These are phyloP conservation scores for Aphis craccivora DNA, from an alignment of 1,140 invertebrate species.

Conservation along the genomic window DNA sequence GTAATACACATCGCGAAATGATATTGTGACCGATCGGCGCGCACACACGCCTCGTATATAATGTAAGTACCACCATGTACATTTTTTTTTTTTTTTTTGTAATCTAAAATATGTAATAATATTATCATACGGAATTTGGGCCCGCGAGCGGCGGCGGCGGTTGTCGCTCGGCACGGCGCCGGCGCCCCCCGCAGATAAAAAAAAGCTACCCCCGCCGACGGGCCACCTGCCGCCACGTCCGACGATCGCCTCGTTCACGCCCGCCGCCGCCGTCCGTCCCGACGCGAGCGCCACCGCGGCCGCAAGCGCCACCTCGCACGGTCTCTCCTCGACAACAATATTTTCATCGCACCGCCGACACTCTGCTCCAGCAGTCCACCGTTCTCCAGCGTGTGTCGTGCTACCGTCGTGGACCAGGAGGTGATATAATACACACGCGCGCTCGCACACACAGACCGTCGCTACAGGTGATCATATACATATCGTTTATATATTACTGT, in stretches of 20 bases:
- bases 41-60: background rate
- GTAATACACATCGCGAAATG: background rate
- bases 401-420: background rate
- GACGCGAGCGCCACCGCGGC: too few species aligned
- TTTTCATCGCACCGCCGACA: background rate
- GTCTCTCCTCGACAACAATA: background rate
- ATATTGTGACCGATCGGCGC: background rate
- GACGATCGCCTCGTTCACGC: background rate
- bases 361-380: background rate
- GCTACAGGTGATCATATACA: background rate
- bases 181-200: constrained; percentile 11
- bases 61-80: background rate
- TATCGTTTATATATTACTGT: background rate
- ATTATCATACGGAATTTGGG: background rate
- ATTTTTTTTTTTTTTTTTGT: background rate
- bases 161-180: background rate
- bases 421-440: background rate
- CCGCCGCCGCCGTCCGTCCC: background rate
- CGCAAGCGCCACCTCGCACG: background rate
- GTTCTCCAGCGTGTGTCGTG: background rate
- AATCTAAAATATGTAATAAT: background rate
- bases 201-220: background rate
- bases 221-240: background rate
- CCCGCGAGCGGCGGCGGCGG: background rate
- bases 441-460: background rate